Base-by-base conservation (phyloP, 1,140 invertebrate genomes). In the Nasonia vitripennis region DNA sequence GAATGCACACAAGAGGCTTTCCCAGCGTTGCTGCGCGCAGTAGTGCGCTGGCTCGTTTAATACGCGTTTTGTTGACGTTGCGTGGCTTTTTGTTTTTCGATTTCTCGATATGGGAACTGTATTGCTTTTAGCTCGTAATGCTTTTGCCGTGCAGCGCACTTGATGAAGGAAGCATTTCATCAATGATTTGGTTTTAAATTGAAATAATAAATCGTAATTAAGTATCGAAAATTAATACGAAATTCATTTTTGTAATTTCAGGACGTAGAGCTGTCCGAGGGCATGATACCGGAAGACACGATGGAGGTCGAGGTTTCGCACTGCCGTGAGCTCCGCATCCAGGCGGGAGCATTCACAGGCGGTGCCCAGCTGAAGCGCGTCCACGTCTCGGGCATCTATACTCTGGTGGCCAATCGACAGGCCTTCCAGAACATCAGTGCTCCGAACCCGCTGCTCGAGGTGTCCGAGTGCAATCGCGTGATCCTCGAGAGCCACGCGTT, bases 251-350 rank as follows among this genome's bases (percentile, higher is more conserved):
- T 90, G 82, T n/a, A 20, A 62, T 92, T 93, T 31, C 93, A 95
- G 95, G 92, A 93, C 48, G 89, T 95, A 34, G 93, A 94, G 79
- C 87, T 95, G n/a, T 89, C 90, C 55, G 90, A 92, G 87, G 94
- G 94, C 31, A 94, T 94, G 85, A 93, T 94, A 89, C 94, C 93
- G 81, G 90, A 92, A 62, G 92, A 94, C 86, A 91, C 92, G 87
- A 93, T 93, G 91, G 94, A 94, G 91, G 91, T 96, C 34, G 94
- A 95, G 27, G 92, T 96, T 2, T 93, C 90, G 5, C 95, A 95
- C 20, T 95, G 94, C 12, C 91, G 94, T 45, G 94, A 94, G 45
- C 87, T 96, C 34, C 91, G 92, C 67, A 94, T 96, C 85, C 93
- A 94, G 51, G 87, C 93, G 14, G 93, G 92, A 9, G 93, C 93